These are phyloP conservation scores for Alauda arvensis DNA, from an alignment of 2,797 vertebrate genomes.

Conservation along the genomic window DNA sequence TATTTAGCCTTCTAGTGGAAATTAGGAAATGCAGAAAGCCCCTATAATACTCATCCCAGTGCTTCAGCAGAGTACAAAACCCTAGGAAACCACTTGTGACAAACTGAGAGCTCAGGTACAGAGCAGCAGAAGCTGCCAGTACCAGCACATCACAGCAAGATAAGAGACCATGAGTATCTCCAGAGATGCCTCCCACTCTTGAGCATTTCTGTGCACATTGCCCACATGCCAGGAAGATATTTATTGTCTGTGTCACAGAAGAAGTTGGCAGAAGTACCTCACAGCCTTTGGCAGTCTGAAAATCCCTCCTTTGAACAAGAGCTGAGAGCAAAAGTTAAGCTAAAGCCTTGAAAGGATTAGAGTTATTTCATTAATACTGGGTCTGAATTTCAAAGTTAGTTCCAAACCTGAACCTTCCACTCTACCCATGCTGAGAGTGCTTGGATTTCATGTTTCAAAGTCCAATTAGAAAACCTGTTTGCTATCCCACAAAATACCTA, in stretches of 20 bases:
- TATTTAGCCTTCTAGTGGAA: neutral
- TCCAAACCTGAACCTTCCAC: neutral
- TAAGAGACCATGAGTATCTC: neutral
- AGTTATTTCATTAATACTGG: neutral
- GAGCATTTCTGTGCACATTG: neutral
- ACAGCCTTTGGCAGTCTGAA: neutral
- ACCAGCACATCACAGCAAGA: neutral
- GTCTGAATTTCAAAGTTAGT: neutral
- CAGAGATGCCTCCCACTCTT: neutral
- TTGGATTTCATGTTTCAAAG: neutral
- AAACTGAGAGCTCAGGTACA: neutral
- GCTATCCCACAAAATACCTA: neutral
- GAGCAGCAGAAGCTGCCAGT: neutral
- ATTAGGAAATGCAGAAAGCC: neutral
- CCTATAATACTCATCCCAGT: neutral
- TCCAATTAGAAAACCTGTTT: neutral
- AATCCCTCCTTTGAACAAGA: neutral
- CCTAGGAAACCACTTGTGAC: neutral
- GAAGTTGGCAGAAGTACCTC: neutral
- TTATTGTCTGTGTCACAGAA: neutral
- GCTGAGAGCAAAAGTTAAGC: neutral
- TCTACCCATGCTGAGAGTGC: neutral
- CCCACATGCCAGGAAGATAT: neutral
- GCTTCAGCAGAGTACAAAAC: neutral
- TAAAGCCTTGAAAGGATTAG: neutral